Evolutionary conservation across 2,113 vertebrate species (phyloP).

Genomic region (Cisticola juncidis): DNA sequence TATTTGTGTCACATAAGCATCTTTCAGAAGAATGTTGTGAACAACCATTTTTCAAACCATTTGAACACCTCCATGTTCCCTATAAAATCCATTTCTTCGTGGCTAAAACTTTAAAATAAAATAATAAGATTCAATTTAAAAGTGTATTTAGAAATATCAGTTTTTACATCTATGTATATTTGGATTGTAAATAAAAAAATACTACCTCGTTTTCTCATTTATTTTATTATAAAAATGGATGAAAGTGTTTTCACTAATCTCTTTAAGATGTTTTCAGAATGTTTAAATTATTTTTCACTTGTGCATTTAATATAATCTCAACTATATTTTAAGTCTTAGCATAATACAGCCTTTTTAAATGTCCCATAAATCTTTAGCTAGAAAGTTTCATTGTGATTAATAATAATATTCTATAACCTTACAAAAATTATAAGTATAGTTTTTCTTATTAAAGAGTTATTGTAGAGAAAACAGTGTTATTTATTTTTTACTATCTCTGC

Average conservation of each 20-base stretch:
- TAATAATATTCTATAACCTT: not conserved
- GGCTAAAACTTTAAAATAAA: not conserved
- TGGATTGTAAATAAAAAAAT: not conserved
- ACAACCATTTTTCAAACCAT: not conserved
- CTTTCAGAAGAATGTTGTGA: not conserved
- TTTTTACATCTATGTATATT: not conserved
- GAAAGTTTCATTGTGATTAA: not conserved
- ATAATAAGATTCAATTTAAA: not conserved
- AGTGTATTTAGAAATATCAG: not conserved
- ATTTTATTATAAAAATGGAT: not conserved
- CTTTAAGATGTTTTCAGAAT: not conserved
- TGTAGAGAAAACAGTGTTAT: not conserved
- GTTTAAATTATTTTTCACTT: not conserved
- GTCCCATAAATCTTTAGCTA: not conserved
- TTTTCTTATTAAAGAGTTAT: not conserved
- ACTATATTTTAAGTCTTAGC: not conserved
- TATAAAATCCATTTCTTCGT: not conserved
- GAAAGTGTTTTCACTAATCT: not conserved
- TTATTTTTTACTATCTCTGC: not conserved
- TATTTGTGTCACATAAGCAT: not conserved
- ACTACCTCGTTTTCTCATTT: not conserved
- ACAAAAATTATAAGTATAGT: not conserved
- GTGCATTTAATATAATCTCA: not conserved
- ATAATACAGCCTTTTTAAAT: not conserved
- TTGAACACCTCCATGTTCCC: not conserved